phyloP scores from a whole-genome alignment of 2,888 invertebrate genomes.

The Metalampra italica region DNA sequence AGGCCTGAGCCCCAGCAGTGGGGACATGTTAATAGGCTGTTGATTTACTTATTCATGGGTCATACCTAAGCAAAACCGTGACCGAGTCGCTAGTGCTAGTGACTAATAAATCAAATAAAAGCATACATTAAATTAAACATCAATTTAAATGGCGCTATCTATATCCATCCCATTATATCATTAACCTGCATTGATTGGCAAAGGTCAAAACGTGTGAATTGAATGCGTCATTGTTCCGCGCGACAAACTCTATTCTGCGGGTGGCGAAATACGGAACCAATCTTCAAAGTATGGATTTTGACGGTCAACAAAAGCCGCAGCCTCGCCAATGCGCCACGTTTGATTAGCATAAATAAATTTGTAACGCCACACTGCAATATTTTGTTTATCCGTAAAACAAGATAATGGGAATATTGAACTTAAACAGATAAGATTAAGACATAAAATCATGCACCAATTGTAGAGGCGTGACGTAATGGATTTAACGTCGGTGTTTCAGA shows the following conservation, averaged over 20 bases:
- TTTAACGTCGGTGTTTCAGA: constrained; percentile 5
- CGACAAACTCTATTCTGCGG: not conserved
- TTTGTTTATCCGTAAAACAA: not conserved
- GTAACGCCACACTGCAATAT: not conserved
- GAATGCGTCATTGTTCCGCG: constrained; percentile 3
- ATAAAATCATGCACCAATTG: not conserved
- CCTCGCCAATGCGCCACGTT: no score
- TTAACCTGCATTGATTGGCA: constrained; percentile 12
- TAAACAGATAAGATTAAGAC: not conserved
- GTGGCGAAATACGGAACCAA: not conserved
- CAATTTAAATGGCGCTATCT: no score
- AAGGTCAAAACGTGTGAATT: constrained; percentile 15
- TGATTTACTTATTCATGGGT: no score
- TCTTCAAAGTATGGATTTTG: not conserved
- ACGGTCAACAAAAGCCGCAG: not conserved
- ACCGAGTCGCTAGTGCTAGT: no score
- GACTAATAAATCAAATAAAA: no score
- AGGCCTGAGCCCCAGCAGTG: no score
- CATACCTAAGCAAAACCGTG: no score
- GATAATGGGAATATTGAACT: constrained; percentile 1
- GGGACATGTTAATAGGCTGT: no score
- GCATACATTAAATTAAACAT: no score
- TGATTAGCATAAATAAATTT: not conserved
- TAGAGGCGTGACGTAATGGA: not conserved
- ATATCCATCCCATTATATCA: no score